Evolutionary conservation across 2,888 invertebrate genomes (phyloP).

Genomic region (Marasmarcha lunaedactyla): DNA sequence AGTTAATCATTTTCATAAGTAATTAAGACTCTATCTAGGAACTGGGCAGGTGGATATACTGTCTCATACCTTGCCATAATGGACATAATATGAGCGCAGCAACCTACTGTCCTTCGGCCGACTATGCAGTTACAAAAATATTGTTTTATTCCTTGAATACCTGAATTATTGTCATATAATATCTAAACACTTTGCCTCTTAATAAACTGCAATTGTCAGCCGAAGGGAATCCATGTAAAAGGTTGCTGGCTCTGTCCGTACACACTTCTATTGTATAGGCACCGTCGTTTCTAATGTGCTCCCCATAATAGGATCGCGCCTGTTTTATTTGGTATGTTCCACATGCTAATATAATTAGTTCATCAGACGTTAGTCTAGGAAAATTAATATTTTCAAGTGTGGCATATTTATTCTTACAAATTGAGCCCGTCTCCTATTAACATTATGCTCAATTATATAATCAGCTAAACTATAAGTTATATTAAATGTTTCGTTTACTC

Average conservation of each 20-base stretch:
- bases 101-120: too few species aligned
- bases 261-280: not conserved
- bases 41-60: too few species aligned
- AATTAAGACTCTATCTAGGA: too few species aligned
- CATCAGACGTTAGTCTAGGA: conserved; percentile 1
- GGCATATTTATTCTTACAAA: not conserved
- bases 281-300: conserved; percentile 4
- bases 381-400: conserved; percentile 2
- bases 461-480: not conserved
- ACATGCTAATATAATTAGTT: conserved; percentile 2
- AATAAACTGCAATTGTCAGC: not conserved
- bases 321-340: too few species aligned
- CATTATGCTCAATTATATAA: not conserved
- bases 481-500: conserved; percentile 3
- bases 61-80: too few species aligned
- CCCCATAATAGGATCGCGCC: conserved; percentile 5
- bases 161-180: too few species aligned
- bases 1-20: too few species aligned
- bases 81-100: too few species aligned
- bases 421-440: conserved; percentile 2
- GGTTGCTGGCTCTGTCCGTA: not conserved
- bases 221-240: not conserved
- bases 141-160: too few species aligned
- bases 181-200: conserved; percentile 1
- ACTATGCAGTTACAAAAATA: too few species aligned